Evolutionary conservation across 2,797 vertebrate species (phyloP).

Genomic region (Miichthys miiuy): DNA sequence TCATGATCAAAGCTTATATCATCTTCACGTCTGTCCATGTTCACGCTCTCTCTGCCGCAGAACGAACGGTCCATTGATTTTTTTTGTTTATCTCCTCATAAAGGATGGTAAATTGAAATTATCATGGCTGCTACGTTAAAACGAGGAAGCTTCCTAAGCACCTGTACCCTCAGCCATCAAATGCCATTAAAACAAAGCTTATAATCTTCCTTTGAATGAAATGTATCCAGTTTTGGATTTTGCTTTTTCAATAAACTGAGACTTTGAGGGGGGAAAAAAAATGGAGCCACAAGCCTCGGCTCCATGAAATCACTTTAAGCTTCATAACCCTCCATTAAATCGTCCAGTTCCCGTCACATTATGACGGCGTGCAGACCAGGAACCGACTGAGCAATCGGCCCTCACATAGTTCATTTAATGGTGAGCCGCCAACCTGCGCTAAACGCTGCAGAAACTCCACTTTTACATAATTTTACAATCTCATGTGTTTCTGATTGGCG

Average conservation of each 20-base stretch:
- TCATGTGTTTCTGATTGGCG: not conserved
- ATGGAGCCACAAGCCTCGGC: not conserved
- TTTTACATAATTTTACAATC: too few relatives aligned
- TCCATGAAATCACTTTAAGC: not conserved
- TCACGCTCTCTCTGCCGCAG: too few relatives aligned
- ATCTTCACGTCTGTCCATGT: too few relatives aligned
- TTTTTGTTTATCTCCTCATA: too few relatives aligned
- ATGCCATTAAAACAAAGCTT: not conserved
- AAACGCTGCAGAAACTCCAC: not conserved
- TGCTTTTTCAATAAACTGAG: constrained; percentile 1
- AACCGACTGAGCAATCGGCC: not conserved
- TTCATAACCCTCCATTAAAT: not conserved
- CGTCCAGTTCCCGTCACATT: not conserved
- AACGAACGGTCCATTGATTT: too few relatives aligned
- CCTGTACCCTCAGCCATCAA: not conserved
- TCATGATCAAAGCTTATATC: too few relatives aligned
- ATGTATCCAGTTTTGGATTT: not conserved
- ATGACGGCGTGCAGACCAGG: too few relatives aligned
- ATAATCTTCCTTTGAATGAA: too few relatives aligned
- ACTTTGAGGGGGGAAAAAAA: not conserved
- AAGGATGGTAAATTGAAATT: too few relatives aligned
- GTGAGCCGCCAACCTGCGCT: too few relatives aligned
- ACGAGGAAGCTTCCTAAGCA: too few relatives aligned
- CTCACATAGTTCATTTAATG: not conserved
- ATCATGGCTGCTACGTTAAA: too few relatives aligned